These are phyloP conservation scores for Acromyrmex heyeri DNA, from an alignment of 1,140 invertebrate genomes.

Conservation along the genomic window DNA sequence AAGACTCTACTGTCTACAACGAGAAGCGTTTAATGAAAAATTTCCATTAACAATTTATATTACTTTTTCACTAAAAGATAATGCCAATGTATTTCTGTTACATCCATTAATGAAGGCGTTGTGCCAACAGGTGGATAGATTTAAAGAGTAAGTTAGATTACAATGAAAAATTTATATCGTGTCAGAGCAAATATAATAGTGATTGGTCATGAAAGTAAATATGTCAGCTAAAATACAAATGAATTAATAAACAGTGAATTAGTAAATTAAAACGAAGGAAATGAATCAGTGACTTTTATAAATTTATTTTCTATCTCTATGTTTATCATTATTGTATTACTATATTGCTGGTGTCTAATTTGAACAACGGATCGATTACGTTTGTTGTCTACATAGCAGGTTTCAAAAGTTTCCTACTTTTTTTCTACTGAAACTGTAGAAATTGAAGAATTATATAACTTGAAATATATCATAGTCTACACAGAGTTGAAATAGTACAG, in stretches of 20 bases:
- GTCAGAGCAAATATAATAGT: neutral
- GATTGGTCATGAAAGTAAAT: neutral
- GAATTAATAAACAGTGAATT: conserved; percentile 1
- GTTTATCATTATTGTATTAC: neutral
- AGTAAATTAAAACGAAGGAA: too few species aligned
- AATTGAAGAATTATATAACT: too few species aligned
- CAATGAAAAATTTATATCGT: neutral
- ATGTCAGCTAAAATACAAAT: neutral
- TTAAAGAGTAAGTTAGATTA: conserved; percentile 27
- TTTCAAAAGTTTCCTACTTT: too few species aligned
- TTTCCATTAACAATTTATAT: conserved; percentile 50
- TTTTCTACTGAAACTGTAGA: too few species aligned
- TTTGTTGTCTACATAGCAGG: neutral
- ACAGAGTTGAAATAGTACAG: too few species aligned
- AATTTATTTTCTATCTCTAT: neutral
- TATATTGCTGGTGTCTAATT: neutral
- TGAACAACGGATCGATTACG: neutral
- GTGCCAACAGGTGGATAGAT: conserved; percentile 45
- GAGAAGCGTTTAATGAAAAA: conserved; percentile 44
- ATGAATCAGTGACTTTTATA: neutral
- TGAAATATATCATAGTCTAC: too few species aligned
- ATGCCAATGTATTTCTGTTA: conserved; percentile 6
- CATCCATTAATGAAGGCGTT: conserved; percentile 8
- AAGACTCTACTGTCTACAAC: conserved; percentile 1
- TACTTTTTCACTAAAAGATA: conserved; percentile 38